Conservation (phyloP, 2,888 invertebrate species). For the Agriopis aurantiaria region DNA sequence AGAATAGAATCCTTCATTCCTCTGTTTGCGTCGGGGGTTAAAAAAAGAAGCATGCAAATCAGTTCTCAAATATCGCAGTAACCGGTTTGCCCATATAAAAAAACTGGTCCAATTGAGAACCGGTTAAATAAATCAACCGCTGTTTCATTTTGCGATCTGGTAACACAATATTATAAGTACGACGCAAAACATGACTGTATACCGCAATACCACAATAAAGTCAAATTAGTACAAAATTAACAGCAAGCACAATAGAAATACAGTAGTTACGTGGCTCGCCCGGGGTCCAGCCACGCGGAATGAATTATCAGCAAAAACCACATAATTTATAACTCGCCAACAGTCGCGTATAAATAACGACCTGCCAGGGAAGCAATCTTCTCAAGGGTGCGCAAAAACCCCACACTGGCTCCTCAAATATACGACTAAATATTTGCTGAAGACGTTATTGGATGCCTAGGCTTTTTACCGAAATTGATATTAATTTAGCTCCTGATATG, state of each 20-base stretch:
- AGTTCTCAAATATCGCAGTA: too few species aligned
- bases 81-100: too few species aligned
- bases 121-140: too few species aligned
- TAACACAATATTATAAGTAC: neutral
- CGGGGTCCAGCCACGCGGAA: slow-evolving; percentile 30
- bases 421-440: slow-evolving; percentile 29
- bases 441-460: slow-evolving; percentile 21
- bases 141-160: too few species aligned
- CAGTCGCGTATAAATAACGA: slow-evolving; percentile 50
- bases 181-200: neutral
- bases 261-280: neutral
- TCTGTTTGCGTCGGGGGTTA: too few species aligned
- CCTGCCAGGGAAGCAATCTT: slow-evolving; percentile 41
- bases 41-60: too few species aligned
- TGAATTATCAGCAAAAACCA: slow-evolving; percentile 47
- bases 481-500: neutral
- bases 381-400: slow-evolving; percentile 30
- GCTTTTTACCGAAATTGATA: slow-evolving; percentile 23
- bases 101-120: too few species aligned
- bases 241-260: neutral
- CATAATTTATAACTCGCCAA: slow-evolving; percentile 50
- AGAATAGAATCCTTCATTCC: too few species aligned
- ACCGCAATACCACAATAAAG: neutral
- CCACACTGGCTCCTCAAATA: slow-evolving; percentile 26
- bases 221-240: neutral